Base-by-base conservation (phyloP, 2,113 vertebrate genomes). In the Porphyrio hochstetteri region DNA sequence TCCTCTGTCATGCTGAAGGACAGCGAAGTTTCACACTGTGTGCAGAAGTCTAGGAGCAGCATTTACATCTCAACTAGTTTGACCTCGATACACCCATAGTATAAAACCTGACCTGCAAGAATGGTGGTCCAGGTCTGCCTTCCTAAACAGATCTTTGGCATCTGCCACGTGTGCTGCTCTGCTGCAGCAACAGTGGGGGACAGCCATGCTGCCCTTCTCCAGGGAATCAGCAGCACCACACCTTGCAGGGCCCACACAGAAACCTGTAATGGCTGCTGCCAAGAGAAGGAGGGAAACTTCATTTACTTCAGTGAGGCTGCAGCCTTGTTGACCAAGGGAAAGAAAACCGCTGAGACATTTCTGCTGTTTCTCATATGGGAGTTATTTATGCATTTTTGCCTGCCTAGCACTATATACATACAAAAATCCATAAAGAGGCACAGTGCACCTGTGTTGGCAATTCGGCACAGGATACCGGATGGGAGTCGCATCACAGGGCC, bases 81-180 rank as follows among this genome's bases (percentile, higher is more conserved):
- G 59, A 64, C 53, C 67, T 86, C 35, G 18, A 9, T 24, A 16
- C 0, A 4, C 16, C 33, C 29, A 13, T 4, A 28, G 29, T 1
- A 6, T 10, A 48, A 82, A 93, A 72, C 4, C 53, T 29, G 42
- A 13, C 15, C 31, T 70, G 31, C 1, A 5, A 61, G n/a, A 40
- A 31, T 3, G 33, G 36, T n/a, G 78, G 28, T 20, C 42, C 38
- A 48, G 46, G 3, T 40, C 69, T 86, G 69, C 24, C 65, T 52
- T 79, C 50, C 36, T 11, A 13, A 27, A 5, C 6, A 1, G 2
- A 12, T 14, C 46, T 11, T 8, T 5, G 27, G 18, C 44, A 3
- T 0, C 9, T 80, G 76, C n/a, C n/a, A n/a, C 0, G 0, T 14
- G 42, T 18, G 3, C 38, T 20, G 55, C 2, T 29, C 25, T 23